Conservation (phyloP, 2,113 vertebrate genomes). For the Candoia aspera region DNA sequence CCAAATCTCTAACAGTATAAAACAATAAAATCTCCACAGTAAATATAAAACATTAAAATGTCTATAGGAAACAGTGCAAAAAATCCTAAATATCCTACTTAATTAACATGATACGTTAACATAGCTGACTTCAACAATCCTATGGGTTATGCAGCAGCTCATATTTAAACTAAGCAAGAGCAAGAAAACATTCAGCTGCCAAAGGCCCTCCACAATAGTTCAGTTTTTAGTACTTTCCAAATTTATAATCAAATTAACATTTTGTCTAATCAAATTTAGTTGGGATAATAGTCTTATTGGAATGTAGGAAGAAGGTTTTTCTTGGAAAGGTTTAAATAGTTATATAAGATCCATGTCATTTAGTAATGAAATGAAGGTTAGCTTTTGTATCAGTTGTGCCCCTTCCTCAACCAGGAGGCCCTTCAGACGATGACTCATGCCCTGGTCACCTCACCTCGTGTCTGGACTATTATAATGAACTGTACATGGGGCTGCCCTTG, state of each 20-base stretch:
- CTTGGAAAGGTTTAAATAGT: background rate
- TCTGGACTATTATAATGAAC: no score
- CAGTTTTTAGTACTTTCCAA: background rate
- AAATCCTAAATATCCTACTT: background rate
- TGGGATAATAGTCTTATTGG: background rate
- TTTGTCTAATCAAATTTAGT: background rate
- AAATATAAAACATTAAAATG: background rate
- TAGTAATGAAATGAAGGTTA: background rate
- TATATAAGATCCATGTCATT: background rate
- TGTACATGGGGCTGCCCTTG: no score
- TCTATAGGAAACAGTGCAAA: background rate
- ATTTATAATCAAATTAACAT: background rate
- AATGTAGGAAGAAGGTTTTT: background rate
- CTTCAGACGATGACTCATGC: no score
- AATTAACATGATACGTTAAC: background rate
- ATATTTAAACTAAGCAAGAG: background rate
- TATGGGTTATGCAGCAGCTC: background rate
- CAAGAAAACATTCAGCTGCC: background rate
- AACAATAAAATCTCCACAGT: background rate
- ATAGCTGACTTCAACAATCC: background rate
- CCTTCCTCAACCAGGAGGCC: no score
- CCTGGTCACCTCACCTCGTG: no score
- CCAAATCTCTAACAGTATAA: background rate
- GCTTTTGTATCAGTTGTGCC: no score
- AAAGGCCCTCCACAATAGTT: background rate